Conservation (phyloP, 2,888 invertebrate species). For the Lagria hirta region DNA sequence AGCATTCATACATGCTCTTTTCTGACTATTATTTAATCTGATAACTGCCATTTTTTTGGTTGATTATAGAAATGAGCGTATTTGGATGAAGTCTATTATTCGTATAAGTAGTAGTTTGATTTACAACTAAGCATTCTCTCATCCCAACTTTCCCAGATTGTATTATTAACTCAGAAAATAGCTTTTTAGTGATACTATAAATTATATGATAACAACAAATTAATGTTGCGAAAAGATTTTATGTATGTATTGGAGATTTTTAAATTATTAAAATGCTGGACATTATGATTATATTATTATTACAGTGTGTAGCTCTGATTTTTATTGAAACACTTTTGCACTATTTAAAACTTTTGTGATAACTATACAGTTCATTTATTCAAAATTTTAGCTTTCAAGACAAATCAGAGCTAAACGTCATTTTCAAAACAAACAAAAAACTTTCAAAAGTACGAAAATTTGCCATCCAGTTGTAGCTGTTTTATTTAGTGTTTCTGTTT, state of each 20-base stretch:
- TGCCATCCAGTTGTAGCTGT: constrained; percentile 40
- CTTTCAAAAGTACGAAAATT: constrained; percentile 46
- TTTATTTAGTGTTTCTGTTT: constrained; percentile 23
- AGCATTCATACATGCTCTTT: background rate
- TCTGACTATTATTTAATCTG: constrained; percentile 13
- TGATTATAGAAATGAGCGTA: constrained; percentile 2
- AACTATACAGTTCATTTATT: too few species aligned
- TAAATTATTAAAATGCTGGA: constrained; percentile 37
- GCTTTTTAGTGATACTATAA: constrained; percentile 46
- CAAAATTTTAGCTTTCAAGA: constrained; percentile 13
- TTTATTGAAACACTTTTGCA: constrained; percentile 24
- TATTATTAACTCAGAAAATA: constrained; percentile 35
- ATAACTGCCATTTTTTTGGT: constrained; percentile 21
- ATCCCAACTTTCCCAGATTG: constrained; percentile 35
- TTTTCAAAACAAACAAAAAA: constrained; percentile 27
- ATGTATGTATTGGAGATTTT: constrained; percentile 39
- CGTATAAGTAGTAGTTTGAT: constrained; percentile 33
- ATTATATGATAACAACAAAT: constrained; percentile 41
- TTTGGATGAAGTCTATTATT: constrained; percentile 1
- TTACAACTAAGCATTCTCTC: constrained; percentile 33
- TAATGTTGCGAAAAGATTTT: constrained; percentile 43
- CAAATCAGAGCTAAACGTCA: constrained; percentile 23
- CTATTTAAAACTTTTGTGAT: constrained; percentile 1
- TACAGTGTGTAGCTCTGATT: constrained; percentile 26
- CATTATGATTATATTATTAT: constrained; percentile 26